Evolutionary conservation across 2,113 vertebrate species (phyloP).

Genomic region (Suricata suricatta): DNA sequence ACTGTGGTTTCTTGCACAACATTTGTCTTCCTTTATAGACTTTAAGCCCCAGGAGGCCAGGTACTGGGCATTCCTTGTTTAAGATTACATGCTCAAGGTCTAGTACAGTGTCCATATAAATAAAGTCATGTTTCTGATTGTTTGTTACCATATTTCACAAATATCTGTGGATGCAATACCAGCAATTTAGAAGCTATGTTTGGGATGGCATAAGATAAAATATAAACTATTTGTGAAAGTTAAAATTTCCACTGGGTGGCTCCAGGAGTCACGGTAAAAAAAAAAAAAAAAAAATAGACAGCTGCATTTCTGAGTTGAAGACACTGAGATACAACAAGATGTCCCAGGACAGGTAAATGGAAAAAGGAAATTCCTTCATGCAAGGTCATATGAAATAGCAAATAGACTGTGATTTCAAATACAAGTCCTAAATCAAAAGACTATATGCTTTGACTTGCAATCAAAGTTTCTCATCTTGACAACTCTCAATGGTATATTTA

Average conservation of each 20-base stretch:
- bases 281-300: not conserved
- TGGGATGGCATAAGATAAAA: not conserved
- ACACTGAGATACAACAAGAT: not conserved
- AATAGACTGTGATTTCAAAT: slow-evolving; percentile 31
- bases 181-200: not conserved
- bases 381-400: slow-evolving; percentile 8
- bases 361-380: slow-evolving; percentile 25
- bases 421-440: not conserved
- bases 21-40: not conserved
- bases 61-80: not conserved
- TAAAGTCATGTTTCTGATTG: not conserved
- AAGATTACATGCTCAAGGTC: not conserved
- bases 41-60: not conserved
- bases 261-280: not conserved
- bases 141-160: not conserved
- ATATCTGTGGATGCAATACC: not conserved
- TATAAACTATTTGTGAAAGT: slow-evolving; percentile 37
- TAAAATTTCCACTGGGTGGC: not conserved
- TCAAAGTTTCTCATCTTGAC: slow-evolving; percentile 12
- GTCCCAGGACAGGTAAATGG: not conserved
- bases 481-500: not conserved
- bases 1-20: not conserved
- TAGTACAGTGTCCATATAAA: not conserved
- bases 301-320: not conserved
- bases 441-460: slow-evolving; percentile 32